phyloP scores from a whole-genome alignment of 2,113 vertebrate species.

The Oreocharis arfaki region DNA sequence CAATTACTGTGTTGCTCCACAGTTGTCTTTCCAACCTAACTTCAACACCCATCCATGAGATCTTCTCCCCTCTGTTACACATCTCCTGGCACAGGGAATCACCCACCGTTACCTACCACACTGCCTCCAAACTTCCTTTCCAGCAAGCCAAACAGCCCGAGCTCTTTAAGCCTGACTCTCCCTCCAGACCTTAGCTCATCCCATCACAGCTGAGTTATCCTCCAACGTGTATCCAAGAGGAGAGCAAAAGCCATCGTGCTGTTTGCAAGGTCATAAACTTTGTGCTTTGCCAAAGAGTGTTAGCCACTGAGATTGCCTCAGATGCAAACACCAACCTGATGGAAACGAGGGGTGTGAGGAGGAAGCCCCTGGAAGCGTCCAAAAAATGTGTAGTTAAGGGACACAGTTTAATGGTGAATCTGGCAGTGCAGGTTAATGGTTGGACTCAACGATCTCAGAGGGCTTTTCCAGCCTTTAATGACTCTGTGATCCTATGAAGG shows the following conservation, averaged over 20 bases:
- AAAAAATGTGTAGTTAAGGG: background rate
- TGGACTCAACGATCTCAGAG: background rate
- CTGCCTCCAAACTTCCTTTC: background rate
- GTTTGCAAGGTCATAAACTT: background rate
- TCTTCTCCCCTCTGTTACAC: background rate
- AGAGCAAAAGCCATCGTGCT: background rate
- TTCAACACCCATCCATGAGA: background rate
- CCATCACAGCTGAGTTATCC: background rate
- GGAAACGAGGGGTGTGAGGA: background rate
- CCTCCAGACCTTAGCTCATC: background rate
- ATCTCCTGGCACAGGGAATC: background rate
- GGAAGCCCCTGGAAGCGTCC: rapidly evolving
- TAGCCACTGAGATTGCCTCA: background rate
- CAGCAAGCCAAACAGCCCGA: background rate
- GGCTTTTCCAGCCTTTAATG: background rate
- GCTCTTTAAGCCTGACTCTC: background rate
- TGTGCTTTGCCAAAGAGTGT: background rate
- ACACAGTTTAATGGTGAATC: background rate
- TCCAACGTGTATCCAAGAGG: background rate
- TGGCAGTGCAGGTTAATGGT: background rate
- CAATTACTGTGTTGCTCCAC: background rate
- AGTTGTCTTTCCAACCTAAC: background rate
- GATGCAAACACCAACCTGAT: background rate
- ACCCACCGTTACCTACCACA: background rate
- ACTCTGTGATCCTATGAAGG: background rate